These are phyloP conservation scores for Eledona agricola DNA, from an alignment of 2,888 invertebrate species.

Conservation along the genomic window DNA sequence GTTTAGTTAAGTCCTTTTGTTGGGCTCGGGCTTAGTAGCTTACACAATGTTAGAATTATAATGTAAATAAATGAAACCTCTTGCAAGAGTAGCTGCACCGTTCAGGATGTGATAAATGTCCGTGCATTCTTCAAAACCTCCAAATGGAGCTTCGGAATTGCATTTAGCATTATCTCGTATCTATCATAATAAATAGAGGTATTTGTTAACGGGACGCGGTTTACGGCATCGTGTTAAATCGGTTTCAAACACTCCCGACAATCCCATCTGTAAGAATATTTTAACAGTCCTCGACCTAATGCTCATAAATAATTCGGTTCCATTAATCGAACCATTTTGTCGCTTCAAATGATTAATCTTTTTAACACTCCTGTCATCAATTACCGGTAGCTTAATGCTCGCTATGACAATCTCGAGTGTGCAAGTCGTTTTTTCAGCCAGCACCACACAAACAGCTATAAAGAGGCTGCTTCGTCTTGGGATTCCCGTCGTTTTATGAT, in stretches of 20 bases:
- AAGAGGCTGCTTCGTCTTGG: constrained; percentile 19
- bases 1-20: constrained; percentile 45
- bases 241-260: constrained; percentile 17
- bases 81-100: constrained; percentile 18
- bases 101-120: constrained; percentile 21
- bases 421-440: constrained; percentile 8
- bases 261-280: constrained; percentile 25
- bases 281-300: constrained; percentile 22
- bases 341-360: constrained; percentile 21
- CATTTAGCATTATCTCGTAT: constrained; percentile 20
- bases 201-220: constrained; percentile 33
- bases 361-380: constrained; percentile 17
- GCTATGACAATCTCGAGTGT: constrained; percentile 22
- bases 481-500: constrained; percentile 25
- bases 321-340: constrained; percentile 28
- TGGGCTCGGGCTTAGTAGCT: constrained; percentile 37
- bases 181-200: constrained; percentile 26
- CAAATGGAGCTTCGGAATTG: constrained; percentile 21
- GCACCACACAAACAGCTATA: constrained; percentile 21
- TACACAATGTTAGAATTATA: constrained; percentile 37
- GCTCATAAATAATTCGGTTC: constrained; percentile 23
- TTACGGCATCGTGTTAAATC: constrained; percentile 24
- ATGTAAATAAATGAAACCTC: constrained; percentile 36
- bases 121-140: constrained; percentile 20
- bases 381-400: constrained; percentile 27